Evolutionary conservation across 2,113 vertebrate species (phyloP).

Genomic region (Hirundichthys speculiger): DNA sequence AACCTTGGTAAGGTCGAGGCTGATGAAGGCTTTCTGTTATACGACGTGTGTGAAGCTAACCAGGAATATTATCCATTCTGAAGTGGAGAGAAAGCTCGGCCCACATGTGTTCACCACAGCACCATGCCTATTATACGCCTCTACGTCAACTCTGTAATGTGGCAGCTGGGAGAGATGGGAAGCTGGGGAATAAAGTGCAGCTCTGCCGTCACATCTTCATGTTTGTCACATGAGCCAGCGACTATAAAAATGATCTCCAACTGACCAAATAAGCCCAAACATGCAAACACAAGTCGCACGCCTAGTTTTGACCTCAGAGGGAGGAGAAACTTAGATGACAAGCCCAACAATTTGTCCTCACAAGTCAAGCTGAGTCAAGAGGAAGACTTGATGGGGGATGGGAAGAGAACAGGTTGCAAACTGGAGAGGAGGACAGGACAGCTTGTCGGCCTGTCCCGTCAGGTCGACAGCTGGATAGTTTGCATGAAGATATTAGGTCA

Average conservation of each 20-base stretch:
- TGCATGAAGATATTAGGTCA: conserved; percentile 56
- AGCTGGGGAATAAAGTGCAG: background rate
- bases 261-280: conserved; percentile 57
- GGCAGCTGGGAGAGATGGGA: background rate
- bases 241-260: conserved; percentile 40
- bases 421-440: background rate
- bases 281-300: conserved; percentile 43
- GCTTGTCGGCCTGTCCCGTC: conserved; percentile 12
- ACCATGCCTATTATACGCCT: background rate
- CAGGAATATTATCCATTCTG: too few relatives aligned
- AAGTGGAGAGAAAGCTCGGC: too few relatives aligned
- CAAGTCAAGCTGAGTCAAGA: conserved; percentile 32
- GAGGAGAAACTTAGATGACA: conserved; percentile 29
- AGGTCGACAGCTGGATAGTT: conserved; percentile 57
- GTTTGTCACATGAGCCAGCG: conserved; percentile 25
- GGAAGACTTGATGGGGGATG: conserved; percentile 17
- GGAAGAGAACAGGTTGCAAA: conserved; percentile 14
- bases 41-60: too few relatives aligned
- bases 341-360: conserved; percentile 63
- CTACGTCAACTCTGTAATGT: background rate
- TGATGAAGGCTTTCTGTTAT: too few relatives aligned
- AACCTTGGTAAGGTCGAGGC: too few relatives aligned
- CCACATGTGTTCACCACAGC: too few relatives aligned
- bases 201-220: conserved; percentile 30
- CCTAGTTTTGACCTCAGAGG: conserved; percentile 24